Evolutionary conservation across 2,113 vertebrate genomes (phyloP), one percentile per base, ranked within the genome.

Genomic region (Bubo scandiacus): DNA sequence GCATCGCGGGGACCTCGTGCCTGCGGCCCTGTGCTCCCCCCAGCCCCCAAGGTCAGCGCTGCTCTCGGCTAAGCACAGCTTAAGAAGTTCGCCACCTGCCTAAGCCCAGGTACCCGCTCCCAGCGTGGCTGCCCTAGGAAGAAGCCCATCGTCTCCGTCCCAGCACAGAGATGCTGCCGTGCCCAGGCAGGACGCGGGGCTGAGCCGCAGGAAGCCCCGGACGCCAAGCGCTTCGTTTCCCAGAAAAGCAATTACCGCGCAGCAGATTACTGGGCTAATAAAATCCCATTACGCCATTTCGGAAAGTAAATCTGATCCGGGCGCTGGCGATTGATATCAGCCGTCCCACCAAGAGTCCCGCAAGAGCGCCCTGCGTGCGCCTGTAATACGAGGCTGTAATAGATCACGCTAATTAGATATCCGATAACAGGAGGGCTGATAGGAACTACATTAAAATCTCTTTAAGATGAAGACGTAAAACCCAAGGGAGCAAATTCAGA

Each of bases 221-320:
- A 70, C 18, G 7, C 92, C 45, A 17, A 91, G 63, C 25, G 3
- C 84, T 93, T 91, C 6, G 52, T 78, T 97, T 97, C 96, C 93
- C 95, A 92, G 97, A 95, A 97, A 98, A 95, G 87, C 94, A 97
- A 95, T 97, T 97, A 96, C 91, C 45, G 45, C 22, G 27, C 87
- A 85, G 91, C 83, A 78, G 92, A 95, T 94, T 86, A 94, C 61
- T 58, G 92, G 90, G 91, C 86, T 92, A 97, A 97, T 88, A 85
- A 96, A 96, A 96, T 96, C 93, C 96, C 91, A 96, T 97, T 93
- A 89, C 43, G 51, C 92, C 97, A 96, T 97, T 96, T 96, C 27
- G 1, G 93, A 95, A 94, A 89, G 96, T 86, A 95, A 94, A 97
- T 94, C 90, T 92, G 95, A 97, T 96, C 91, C 61, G 45, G 91